Evolutionary conservation across 2,888 invertebrate genomes (phyloP).

Genomic region (Nomada fucata): DNA sequence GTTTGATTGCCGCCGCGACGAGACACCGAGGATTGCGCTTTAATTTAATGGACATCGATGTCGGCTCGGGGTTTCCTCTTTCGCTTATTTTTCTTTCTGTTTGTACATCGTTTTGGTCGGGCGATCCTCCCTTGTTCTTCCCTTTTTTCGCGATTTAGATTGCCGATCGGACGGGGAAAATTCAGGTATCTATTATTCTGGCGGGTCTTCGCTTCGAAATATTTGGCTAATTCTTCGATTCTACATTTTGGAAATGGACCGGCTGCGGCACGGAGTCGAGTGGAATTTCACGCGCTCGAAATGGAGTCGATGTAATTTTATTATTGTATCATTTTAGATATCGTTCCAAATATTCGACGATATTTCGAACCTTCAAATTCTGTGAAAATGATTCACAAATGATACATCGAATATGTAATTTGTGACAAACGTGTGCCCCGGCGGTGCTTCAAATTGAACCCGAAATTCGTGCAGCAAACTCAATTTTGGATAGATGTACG

Average conservation of each 20-base stretch:
- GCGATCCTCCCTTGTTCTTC: not conserved
- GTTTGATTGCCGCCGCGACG: slow-evolving; percentile 32
- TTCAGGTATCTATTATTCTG: not conserved
- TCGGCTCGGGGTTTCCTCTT: not conserved
- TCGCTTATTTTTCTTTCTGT: not conserved
- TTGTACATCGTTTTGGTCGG: no score
- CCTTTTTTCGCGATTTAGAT: not conserved
- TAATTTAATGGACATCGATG: slow-evolving; percentile 48
- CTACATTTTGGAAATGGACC: no score
- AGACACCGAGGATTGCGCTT: slow-evolving; percentile 1
- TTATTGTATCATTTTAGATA: no score
- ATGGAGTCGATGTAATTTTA: no score
- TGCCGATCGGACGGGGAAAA: not conserved
- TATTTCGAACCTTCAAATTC: not conserved
- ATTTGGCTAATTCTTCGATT: no score
- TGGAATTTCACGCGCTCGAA: no score
- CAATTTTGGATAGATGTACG: not conserved
- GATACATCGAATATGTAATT: no score
- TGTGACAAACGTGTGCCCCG: no score
- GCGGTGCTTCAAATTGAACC: not conserved
- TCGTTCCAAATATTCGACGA: no score
- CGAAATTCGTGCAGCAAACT: not conserved
- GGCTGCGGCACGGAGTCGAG: no score
- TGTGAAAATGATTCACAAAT: no score
- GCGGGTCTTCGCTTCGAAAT: no score